These are phyloP conservation scores for Adelges cooleyi DNA, from an alignment of 1,140 invertebrate species.

Conservation along the genomic window DNA sequence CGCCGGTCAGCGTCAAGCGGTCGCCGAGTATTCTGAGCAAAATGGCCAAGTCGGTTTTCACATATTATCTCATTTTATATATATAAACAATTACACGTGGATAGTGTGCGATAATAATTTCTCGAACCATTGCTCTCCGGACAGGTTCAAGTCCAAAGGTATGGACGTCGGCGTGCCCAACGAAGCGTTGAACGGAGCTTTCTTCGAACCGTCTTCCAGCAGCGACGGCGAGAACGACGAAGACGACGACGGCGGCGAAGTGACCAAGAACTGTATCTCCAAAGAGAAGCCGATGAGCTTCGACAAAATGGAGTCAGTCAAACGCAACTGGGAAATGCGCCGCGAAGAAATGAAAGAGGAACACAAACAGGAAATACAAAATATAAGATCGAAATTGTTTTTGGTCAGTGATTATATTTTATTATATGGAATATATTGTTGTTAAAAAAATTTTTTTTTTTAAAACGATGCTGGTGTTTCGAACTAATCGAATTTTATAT, in stretches of 20 bases:
- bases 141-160: conserved; percentile 64
- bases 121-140: conserved; percentile 17
- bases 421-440: no score
- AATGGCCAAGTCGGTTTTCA: conserved; percentile 56
- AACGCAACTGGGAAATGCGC: conserved; percentile 60
- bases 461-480: no score
- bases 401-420: conserved; percentile 46
- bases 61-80: not conserved
- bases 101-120: no score
- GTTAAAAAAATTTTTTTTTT: no score
- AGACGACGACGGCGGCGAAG: conserved; percentile 31
- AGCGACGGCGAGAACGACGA: conserved; percentile 48
- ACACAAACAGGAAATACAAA: conserved; percentile 76
- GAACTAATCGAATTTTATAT: not conserved
- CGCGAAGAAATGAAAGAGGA: conserved; percentile 62
- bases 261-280: conserved; percentile 33
- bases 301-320: conserved; percentile 72
- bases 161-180: conserved; percentile 66
- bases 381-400: conserved; percentile 67
- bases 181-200: conserved; percentile 59
- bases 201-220: conserved; percentile 41
- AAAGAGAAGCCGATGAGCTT: conserved; percentile 63
- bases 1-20: conserved; percentile 52
- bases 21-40: conserved; percentile 68
- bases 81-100: not conserved